Evolutionary conservation across 2,113 vertebrate species (phyloP).

Genomic region (Conger conger): DNA sequence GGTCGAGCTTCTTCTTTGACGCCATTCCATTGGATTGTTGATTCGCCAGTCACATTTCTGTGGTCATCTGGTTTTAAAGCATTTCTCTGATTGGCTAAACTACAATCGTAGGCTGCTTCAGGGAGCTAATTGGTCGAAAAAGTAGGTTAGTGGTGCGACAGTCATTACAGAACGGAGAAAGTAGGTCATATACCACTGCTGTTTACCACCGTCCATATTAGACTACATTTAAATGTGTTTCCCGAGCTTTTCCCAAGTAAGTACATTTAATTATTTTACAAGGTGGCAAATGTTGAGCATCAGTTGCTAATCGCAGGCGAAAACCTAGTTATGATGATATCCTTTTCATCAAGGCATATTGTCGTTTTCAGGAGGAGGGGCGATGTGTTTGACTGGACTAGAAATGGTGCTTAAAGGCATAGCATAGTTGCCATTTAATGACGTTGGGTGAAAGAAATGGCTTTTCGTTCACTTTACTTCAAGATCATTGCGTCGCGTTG

Average conservation of each 20-base stretch:
- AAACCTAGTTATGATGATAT: neutral
- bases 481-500: neutral
- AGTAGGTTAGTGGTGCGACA: conserved; percentile 85
- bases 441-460: conserved; percentile 1
- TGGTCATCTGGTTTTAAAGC: conserved; percentile 11
- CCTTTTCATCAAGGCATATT: neutral
- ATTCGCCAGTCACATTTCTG: neutral
- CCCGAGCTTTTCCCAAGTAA: conserved; percentile 37
- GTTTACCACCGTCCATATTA: conserved; percentile 52
- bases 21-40: conserved; percentile 49
- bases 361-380: neutral
- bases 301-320: neutral
- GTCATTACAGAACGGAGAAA: conserved; percentile 80
- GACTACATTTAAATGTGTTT: conserved; percentile 33
- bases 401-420: neutral
- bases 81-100: conserved; percentile 61
- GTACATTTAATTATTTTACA: conserved; percentile 25
- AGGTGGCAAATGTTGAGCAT: neutral
- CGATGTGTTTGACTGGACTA: neutral
- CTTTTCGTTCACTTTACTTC: neutral
- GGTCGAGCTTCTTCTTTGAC: neutral
- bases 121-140: conserved; percentile 75
- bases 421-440: neutral
- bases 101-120: conserved; percentile 52
- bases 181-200: conserved; percentile 79